Base-by-base conservation (phyloP, 2,888 invertebrate genomes). In the Lepidocyrtoides sp. region DNA sequence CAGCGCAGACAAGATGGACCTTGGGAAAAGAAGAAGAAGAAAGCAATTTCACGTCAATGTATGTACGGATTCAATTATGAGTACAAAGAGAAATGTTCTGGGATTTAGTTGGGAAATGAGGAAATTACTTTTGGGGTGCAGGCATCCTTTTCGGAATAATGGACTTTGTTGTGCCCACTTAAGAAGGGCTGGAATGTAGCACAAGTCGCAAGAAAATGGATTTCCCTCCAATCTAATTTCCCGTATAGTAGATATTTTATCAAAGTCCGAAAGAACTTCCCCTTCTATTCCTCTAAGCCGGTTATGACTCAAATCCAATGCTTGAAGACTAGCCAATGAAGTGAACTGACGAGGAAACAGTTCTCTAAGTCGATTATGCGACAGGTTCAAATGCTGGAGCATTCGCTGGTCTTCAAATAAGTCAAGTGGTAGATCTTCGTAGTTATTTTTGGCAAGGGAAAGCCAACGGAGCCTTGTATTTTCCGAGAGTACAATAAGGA, bases 271-370 rank as follows among this genome's bases (percentile, higher is more conserved):
- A 69, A 97, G 95, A 44, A 96, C 95, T 48, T 96, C 95, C 93
- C 96, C 96, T 92, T 96, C 96, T 83, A 97, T 95, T 63, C 96
- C 96, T 93, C 96, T 96, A 93, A 98, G 95, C 94, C 96, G 96
- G 95, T 98, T 98, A 93, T 96, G 96, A n/a, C 97, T 97, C 94
- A 97, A 95, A 95, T 98, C 97, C 93, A 98, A 95, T 94, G 32
- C 66, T 32, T 66, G 57, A 63, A 84, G 29, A 48, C 83, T 83
- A 8, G 72, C 48, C 60, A 97, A 96, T 88, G 96, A 96, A 1
- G 95, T 95, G 0, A 97, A 95, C 72, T 96, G 95, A 94, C 96
- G 96, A 44, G 95, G 95, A 10, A 96, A 96, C 93, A 97, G 95
- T 77, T 95, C 96, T 0, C 95, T 95, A 88, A 98, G 95, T 95